Conservation (phyloP, 2,797 vertebrate species). For the Prionace glauca region DNA sequence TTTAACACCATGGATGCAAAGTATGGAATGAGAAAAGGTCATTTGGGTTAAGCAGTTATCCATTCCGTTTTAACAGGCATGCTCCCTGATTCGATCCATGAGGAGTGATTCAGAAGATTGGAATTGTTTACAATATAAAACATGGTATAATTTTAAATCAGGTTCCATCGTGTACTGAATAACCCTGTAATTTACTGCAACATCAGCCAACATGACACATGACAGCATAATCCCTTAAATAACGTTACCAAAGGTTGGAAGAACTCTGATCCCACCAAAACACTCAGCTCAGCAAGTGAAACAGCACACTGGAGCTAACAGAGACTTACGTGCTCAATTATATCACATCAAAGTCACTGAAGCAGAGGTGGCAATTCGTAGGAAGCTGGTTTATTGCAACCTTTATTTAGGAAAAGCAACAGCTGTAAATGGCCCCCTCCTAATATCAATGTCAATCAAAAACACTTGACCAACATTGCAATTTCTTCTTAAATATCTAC, state of each 20-base stretch:
- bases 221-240: constrained; percentile 1
- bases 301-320: not conserved
- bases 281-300: constrained; percentile 12
- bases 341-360: not conserved
- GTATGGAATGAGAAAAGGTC: not conserved
- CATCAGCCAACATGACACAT: constrained; percentile 1
- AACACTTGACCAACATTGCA: not conserved
- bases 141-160: not conserved
- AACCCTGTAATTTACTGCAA: constrained; percentile 19
- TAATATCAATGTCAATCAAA: not conserved
- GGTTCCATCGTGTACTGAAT: not conserved
- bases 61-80: not conserved
- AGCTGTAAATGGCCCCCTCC: not conserved
- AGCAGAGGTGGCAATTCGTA: not conserved
- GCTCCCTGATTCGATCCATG: not conserved
- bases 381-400: not conserved
- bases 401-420: not conserved
- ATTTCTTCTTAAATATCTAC: not conserved
- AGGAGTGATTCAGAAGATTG: not conserved
- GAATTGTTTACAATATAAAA: not conserved
- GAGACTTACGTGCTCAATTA: not conserved
- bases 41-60: not conserved
- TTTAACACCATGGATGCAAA: not conserved
- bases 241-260: constrained; percentile 6
- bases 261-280: not conserved